These are phyloP conservation scores for Battus philenor DNA, from an alignment of 1,140 invertebrate genomes.

Conservation along the genomic window DNA sequence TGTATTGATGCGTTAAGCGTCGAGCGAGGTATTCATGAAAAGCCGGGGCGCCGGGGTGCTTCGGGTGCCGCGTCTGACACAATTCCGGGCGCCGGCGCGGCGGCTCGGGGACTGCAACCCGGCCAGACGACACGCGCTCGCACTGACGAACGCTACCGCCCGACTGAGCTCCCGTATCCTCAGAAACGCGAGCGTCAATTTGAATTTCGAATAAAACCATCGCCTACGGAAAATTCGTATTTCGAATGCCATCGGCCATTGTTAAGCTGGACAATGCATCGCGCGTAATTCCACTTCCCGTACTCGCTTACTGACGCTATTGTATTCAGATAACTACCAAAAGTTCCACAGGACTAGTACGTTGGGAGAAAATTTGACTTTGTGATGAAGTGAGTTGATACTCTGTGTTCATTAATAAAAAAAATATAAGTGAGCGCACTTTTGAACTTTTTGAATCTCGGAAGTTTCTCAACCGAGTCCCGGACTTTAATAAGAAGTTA, in stretches of 20 bases:
- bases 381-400: constrained; percentile 18
- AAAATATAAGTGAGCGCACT: constrained; percentile 4
- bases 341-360: constrained; percentile 35
- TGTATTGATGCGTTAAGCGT: constrained; percentile 61
- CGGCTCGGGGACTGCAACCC: constrained; percentile 55
- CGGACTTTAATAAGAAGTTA: constrained; percentile 23
- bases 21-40: constrained; percentile 52
- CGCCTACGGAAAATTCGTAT: constrained; percentile 26
- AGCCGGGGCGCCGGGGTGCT: constrained; percentile 53
- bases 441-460: constrained; percentile 6
- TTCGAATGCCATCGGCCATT: constrained; percentile 33
- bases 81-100: constrained; percentile 71
- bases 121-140: constrained; percentile 66
- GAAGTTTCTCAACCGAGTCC: constrained; percentile 4
- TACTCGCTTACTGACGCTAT: constrained; percentile 37
- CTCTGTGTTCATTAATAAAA: constrained; percentile 13
- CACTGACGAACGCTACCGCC: constrained; percentile 45
- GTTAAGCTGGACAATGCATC: constrained; percentile 42
- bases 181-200: constrained; percentile 17
- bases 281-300: constrained; percentile 47
- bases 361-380: constrained; percentile 4
- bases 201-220: constrained; percentile 9
- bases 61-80: constrained; percentile 60
- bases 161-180: constrained; percentile 24
- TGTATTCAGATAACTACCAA: constrained; percentile 34